Percentiles rank a stretch among this genome's conserved stretches.
Evolutionary conservation across 2,888 invertebrate genomes (phyloP).

Genomic region (Eupithecia insigniata): DNA sequence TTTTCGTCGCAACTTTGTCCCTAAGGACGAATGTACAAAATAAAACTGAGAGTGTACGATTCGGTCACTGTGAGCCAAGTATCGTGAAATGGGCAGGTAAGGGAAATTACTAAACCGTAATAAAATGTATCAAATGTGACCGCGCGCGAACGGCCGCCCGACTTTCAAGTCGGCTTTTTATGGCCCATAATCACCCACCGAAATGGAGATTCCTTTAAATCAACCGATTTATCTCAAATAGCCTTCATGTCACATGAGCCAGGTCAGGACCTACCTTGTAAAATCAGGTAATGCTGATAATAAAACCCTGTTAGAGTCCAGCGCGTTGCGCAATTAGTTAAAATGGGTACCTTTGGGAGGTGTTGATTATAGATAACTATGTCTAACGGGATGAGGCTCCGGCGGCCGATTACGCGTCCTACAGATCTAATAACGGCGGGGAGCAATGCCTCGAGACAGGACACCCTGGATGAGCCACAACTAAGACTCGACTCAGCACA

Average conservation of each 20-base stretch:
- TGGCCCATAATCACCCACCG: conserved; percentile 9
- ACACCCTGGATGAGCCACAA: neutral
- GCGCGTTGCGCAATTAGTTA: neutral
- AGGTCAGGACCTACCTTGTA: neutral
- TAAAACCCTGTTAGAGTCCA: neutral
- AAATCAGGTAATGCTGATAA: conserved; percentile 3
- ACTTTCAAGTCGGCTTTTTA: conserved; percentile 1
- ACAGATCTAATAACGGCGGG: neutral
- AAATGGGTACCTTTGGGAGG: neutral
- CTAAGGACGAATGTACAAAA: neutral
- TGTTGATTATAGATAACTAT: neutral
- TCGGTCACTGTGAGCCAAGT: neutral
- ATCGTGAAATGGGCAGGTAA: neutral
- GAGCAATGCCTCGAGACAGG: neutral
- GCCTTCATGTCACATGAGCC: conserved; percentile 3
- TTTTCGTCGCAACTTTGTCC: neutral
- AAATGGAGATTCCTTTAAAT: conserved; percentile 6
- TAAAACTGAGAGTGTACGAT: neutral
- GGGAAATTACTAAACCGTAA: conserved; percentile 3
- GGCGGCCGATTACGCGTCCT: neutral
- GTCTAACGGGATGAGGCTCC: neutral
- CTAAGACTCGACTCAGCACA: neutral
- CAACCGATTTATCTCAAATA: neutral
- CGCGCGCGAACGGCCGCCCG: neutral
- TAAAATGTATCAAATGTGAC: conserved; percentile 5